Base-by-base conservation (phyloP, 2,888 invertebrate species). In the Parthenolecanium corni region DNA sequence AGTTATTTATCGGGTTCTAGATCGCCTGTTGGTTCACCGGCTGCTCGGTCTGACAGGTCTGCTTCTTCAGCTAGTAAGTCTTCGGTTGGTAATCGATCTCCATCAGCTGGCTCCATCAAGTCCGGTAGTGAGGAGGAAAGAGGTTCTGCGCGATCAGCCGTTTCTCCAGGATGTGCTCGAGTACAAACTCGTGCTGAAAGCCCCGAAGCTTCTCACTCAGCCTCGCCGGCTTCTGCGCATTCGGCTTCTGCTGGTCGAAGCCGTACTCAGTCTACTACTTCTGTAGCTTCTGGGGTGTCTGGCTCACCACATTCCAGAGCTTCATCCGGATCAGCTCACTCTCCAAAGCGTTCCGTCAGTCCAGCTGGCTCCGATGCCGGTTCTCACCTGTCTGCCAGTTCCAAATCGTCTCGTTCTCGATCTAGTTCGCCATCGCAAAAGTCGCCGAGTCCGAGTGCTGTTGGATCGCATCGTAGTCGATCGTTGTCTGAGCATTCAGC, bases 401-500 rank as follows among this genome's bases (percentile, higher is more conserved):
- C 66, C 1, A 62, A 66, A 1, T 63, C 66, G n/a, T 65, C 57
- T 46, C 65, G 52, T 21, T 64, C 64, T 14, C 66, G 66, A 42
- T 67, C 66, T n/a, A 52, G 63, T 23, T 66, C 67, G 2, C 65
- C 62, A 20, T 53, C 65, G 18, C 64, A 47, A n/a, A 58, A 58
- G 38, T 58, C 64, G 4, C 36, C 49, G 24, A 61, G 61, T 21
- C 38, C 25, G 16, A 61, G 61, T 21, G 46, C 49, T 3, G 40
- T 51, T 12, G 40, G 21, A 0, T 56, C 47, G 1, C 61, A 58
- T 24, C 61, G 16, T 42, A 67, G 68, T 25, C 67, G 64, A 40
- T 66, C 67, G 6, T 64, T 65, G 52, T 68, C 67, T n/a, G 63
- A 65, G 46, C 65, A 62, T 9, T 66, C 68, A 2, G 49, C 54